A percentile compares a stretch with the other conserved stretches of the same genome.
Evolutionary conservation across 2,797 vertebrate species (phyloP).

Genomic region (Natrix natrix): DNA sequence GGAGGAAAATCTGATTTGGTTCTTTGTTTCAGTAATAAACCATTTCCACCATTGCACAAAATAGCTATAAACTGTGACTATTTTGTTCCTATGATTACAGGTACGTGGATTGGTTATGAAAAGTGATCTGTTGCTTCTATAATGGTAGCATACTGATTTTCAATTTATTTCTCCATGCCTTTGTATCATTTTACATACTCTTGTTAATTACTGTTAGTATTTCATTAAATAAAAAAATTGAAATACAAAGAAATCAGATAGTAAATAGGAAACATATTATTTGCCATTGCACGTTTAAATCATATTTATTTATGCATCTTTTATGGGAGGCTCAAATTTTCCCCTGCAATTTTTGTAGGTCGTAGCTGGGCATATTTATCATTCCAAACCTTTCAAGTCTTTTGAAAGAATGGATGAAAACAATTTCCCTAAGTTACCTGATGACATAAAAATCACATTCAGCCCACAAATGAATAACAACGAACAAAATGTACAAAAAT

Average conservation of each 20-base stretch:
- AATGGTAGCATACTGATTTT: neutral
- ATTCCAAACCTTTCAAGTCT: conserved; percentile 14
- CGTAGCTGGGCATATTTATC: neutral
- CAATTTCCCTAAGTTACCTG: neutral
- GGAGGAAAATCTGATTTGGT: neutral
- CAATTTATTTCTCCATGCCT: neutral
- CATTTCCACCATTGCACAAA: conserved; percentile 4
- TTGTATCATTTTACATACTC: neutral
- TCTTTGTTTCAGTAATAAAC: conserved; percentile 25
- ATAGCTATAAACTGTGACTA: conserved; percentile 29
- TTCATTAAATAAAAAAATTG: fast-evolving
- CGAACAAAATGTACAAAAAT: neutral
- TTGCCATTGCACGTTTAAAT: neutral
- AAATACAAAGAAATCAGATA: conserved; percentile 27
- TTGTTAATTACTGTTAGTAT: neutral
- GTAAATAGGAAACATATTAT: conserved; percentile 34
- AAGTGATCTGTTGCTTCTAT: conserved; percentile 16
- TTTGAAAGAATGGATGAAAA: conserved; percentile 10
- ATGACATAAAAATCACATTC: neutral
- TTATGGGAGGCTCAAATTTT: neutral
- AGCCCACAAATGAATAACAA: neutral
- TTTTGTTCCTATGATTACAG: neutral
- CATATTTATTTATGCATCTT: neutral
- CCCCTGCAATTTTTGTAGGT: neutral
- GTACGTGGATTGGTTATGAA: neutral